Evolutionary conservation across 2,888 invertebrate species (phyloP).

Genomic region (Incurvaria masculella): DNA sequence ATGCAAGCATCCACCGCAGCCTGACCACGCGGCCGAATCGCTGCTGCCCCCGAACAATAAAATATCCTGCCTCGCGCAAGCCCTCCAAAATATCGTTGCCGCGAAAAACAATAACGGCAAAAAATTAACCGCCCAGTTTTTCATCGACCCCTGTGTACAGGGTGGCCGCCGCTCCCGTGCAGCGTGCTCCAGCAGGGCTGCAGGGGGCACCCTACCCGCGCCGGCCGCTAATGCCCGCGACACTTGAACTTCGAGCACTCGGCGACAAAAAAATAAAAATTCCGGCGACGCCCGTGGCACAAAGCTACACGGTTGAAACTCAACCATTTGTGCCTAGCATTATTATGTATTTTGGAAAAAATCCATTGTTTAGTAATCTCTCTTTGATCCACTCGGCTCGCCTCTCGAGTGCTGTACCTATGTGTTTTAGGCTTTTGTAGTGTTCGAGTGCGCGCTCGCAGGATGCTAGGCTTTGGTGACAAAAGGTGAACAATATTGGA

Average conservation of each 20-base stretch:
- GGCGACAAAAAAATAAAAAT: not conserved
- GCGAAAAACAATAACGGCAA: not conserved
- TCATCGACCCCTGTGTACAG: too few relatives aligned
- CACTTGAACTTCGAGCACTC: not conserved
- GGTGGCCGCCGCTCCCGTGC: not conserved
- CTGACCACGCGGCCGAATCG: not conserved
- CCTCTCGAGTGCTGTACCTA: slow-evolving; percentile 23
- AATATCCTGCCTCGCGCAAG: not conserved
- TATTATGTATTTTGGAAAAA: slow-evolving; percentile 56
- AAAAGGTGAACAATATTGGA: too few relatives aligned
- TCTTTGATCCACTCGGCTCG: slow-evolving; percentile 29
- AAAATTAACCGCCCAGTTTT: not conserved
- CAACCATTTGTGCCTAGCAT: slow-evolving; percentile 49
- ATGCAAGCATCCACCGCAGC: not conserved
- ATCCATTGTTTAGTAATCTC: slow-evolving; percentile 52
- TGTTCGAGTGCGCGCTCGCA: not conserved
- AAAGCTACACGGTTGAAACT: slow-evolving; percentile 20
- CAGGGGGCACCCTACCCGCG: not conserved
- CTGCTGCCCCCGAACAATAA: not conserved
- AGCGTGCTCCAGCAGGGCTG: not conserved
- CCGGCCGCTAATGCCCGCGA: not conserved
- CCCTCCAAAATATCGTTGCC: not conserved
- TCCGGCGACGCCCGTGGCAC: not conserved
- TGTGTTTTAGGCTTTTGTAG: not conserved
- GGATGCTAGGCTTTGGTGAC: not conserved